Percentiles rank a stretch among this genome's conserved stretches.
phyloP scores from a whole-genome alignment of 2,888 invertebrate genomes.

The Allolobophora icterica region DNA sequence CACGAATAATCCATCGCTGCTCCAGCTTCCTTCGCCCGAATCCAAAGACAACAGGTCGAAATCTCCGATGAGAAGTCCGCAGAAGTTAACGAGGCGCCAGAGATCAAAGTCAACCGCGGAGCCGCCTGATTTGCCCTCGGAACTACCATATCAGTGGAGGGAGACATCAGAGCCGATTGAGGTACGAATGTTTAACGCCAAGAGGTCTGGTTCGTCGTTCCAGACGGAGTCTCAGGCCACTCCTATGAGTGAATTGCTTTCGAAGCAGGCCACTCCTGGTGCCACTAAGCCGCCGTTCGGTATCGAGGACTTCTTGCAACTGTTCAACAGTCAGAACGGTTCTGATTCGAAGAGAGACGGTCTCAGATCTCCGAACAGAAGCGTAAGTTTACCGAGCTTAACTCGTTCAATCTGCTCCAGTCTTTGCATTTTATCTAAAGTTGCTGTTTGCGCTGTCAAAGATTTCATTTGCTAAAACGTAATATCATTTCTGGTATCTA shows the following conservation, averaged over 20 bases:
- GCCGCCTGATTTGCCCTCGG: not conserved
- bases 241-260: conserved; percentile 18
- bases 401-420: not conserved
- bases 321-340: conserved; percentile 9
- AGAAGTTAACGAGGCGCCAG: not conserved
- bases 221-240: not conserved
- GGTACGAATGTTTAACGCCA: not conserved
- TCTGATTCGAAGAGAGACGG: not conserved
- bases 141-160: not conserved
- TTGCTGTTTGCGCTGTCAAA: not conserved
- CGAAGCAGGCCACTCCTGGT: not conserved
- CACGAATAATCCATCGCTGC: not conserved
- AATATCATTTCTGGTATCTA: not conserved
- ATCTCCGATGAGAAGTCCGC: not conserved
- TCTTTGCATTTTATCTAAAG: not conserved
- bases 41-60: not conserved
- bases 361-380: not conserved
- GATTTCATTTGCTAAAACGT: not conserved
- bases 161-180: not conserved
- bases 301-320: not conserved
- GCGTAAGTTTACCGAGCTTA: not conserved
- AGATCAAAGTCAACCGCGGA: not conserved
- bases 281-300: not conserved
- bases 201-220: not conserved
- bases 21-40: not conserved